Evolutionary conservation across 2,113 vertebrate genomes (phyloP).

Genomic region (Corythaeola cristata): DNA sequence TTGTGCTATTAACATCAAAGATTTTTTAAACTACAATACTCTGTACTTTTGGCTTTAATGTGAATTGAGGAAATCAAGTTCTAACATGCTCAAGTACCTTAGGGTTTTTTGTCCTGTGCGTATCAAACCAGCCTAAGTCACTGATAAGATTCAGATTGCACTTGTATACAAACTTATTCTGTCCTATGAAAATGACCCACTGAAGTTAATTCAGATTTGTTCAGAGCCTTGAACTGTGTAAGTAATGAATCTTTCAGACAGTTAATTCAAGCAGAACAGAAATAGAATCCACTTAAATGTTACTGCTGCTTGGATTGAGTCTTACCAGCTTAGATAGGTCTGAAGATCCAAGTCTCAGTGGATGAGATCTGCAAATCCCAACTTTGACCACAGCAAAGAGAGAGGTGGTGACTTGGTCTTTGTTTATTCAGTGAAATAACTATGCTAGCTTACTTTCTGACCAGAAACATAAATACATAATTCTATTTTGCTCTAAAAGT

Average conservation of each 20-base stretch:
- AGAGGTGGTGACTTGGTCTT: background rate
- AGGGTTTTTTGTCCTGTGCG: background rate
- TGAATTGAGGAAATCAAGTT: conserved; percentile 27
- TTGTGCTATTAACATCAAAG: conserved; percentile 44
- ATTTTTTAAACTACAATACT: conserved; percentile 6
- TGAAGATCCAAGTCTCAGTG: background rate
- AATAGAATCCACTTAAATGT: conserved; percentile 24
- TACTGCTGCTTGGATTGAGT: conserved; percentile 40
- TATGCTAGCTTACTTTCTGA: background rate
- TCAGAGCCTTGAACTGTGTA: conserved; percentile 3
- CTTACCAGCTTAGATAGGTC: conserved; percentile 29
- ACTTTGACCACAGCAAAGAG: background rate
- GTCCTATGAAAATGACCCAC: conserved; percentile 34
- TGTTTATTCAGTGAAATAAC: background rate
- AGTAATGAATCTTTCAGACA: conserved; percentile 46
- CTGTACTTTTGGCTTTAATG: background rate
- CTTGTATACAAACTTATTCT: background rate
- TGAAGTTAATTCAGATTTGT: conserved; percentile 26
- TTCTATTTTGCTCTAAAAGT: background rate
- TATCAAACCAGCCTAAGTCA: background rate
- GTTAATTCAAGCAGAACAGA: conserved; percentile 58
- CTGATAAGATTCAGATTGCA: background rate
- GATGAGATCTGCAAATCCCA: background rate
- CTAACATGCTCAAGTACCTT: background rate
- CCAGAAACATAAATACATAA: background rate